Evolutionary conservation across 1,140 invertebrate genomes (phyloP).

Genomic region (Ostrea denselamellosa): DNA sequence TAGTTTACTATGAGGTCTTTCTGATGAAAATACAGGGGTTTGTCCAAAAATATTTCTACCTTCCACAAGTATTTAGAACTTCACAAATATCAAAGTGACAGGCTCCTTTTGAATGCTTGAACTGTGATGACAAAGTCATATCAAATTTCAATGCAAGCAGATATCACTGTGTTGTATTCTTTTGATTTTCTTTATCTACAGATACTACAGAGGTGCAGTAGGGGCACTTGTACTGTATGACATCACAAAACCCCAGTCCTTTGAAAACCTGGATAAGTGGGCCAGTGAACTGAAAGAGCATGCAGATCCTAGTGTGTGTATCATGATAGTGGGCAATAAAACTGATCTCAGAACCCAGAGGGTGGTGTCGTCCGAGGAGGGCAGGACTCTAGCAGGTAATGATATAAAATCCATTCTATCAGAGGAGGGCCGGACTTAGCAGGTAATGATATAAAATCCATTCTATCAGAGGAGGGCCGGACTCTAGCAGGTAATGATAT

Average conservation of each 20-base stretch:
- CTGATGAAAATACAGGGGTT: too few relatives aligned
- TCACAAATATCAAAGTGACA: too few relatives aligned
- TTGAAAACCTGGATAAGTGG: constrained; percentile 74
- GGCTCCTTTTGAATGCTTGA: too few relatives aligned
- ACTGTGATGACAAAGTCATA: too few relatives aligned
- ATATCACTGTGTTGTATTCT: too few relatives aligned
- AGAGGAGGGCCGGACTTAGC: background rate
- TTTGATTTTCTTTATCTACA: constrained; percentile 46
- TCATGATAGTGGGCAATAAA: constrained; percentile 79
- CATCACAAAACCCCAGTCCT: constrained; percentile 74
- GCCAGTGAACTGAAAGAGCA: constrained; percentile 74
- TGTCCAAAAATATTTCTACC: too few relatives aligned
- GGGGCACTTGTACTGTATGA: constrained; percentile 77
- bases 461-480: background rate
- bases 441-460: background rate
- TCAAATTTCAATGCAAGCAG: too few relatives aligned
- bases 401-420: background rate
- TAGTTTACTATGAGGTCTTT: too few relatives aligned
- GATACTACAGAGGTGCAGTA: constrained; percentile 76
- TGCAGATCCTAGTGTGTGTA: constrained; percentile 73
- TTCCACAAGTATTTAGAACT: too few relatives aligned
- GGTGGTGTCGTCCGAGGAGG: constrained; percentile 93
- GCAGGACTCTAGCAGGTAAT: constrained; percentile 91
- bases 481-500: background rate
- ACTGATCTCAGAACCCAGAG: constrained; percentile 73